Percentiles rank a stretch among this genome's conserved stretches.
Evolutionary conservation across 2,113 vertebrate genomes (phyloP).

Genomic region (Cranoglanis bouderius): DNA sequence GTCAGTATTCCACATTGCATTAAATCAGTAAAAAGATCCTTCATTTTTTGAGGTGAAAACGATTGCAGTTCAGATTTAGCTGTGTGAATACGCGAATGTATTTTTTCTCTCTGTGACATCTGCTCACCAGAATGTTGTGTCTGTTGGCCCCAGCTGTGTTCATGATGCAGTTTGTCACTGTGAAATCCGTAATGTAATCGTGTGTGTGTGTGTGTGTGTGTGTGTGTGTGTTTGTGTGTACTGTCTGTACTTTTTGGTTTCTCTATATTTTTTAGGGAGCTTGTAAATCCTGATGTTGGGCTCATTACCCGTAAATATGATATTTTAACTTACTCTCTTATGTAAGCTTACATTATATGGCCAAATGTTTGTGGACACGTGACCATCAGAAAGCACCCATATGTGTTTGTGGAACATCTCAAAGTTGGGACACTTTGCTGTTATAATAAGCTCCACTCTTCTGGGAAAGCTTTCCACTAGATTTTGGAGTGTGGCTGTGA

Average conservation of each 20-base stretch:
- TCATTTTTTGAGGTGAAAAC: slow-evolving; percentile 19
- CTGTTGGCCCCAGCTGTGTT: slow-evolving; percentile 46
- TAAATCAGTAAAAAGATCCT: background rate
- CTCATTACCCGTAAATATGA: background rate
- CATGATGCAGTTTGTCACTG: slow-evolving; percentile 23
- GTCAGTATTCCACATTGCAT: background rate
- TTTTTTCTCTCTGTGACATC: slow-evolving; percentile 40
- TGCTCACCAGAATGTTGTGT: slow-evolving; percentile 35
- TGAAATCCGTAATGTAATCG: slow-evolving; percentile 35
- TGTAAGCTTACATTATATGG: background rate
- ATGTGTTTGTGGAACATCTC: background rate
- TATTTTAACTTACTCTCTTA: background rate
- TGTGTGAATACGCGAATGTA: slow-evolving; percentile 32
- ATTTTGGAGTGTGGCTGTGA: no score
- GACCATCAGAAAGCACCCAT: background rate
- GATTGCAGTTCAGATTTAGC: slow-evolving; percentile 26
- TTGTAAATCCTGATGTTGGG: background rate
- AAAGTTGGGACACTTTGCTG: background rate
- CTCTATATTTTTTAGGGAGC: background rate
- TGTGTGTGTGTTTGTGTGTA: background rate
- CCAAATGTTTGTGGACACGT: background rate
- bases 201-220: slow-evolving; percentile 30
- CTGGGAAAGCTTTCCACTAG: no score
- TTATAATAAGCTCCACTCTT: background rate
- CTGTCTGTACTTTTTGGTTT: background rate